Evolutionary conservation across 2,888 invertebrate genomes (phyloP), one percentile per base, ranked within the genome.

Genomic region (Caenorhabditis becei): DNA sequence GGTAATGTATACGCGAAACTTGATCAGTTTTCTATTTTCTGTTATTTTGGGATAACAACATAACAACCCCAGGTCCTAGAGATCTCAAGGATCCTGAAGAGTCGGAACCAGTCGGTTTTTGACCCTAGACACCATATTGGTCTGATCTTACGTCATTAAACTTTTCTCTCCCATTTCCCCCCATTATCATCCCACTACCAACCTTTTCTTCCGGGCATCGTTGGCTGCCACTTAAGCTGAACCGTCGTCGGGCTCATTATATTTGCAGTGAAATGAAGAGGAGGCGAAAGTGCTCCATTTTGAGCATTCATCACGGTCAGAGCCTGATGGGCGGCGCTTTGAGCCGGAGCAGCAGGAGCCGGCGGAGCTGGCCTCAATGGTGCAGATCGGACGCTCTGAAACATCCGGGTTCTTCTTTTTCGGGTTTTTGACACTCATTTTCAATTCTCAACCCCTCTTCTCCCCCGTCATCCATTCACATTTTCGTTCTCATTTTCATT

Each of bases 191-290:
- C 4, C 47, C 18, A 23, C 14, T 47, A 24, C 61, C 28, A 14
- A 72, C 79, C 67, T 67, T 54, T 47, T 58, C 32, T 72, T 49
- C 77, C 77, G 0, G 77, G 62, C 66, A 75, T 69, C 14, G 66
- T 75, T 16, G 88, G 83, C 28, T 77, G 72, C 90, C 90, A 90
- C 47, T 89, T 86, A 10, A 90, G 83, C 65, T 83, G 80, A 1
- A 90, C 89, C 26, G 84, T 86, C 11, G 79, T 87, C 7, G 90
- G 88, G 41, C 83, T 85, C 58, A 89, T 80, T 14, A 90, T 84
- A 62, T 86, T 83, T 10, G 90, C 90, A 8, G 79, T 85, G 67
- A 90, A 90, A 62, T 89, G 86, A 14, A 87, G 75, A 11, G 90
- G 90, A 8, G 90, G 90, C 24, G 86, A 35, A 1, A 90, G 81